Percentiles rank a stretch among this genome's conserved stretches.
These are phyloP conservation scores for Pelosia muscerda DNA, from an alignment of 2,888 invertebrate genomes.

Conservation along the genomic window DNA sequence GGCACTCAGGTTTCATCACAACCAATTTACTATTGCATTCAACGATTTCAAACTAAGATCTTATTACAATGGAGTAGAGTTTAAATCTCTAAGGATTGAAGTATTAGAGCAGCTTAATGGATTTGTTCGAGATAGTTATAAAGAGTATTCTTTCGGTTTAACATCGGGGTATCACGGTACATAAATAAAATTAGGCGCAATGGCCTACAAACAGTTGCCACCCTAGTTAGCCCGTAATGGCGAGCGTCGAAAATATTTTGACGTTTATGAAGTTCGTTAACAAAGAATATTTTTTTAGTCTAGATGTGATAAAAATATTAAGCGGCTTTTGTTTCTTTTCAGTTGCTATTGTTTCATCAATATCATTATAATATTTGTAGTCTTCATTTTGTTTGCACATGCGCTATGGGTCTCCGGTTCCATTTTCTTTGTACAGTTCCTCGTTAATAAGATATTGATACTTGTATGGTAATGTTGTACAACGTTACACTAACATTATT, in stretches of 20 bases:
- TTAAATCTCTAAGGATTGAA: not conserved
- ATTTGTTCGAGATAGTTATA: conserved; percentile 39
- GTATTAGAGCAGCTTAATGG: not conserved
- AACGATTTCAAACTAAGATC: not conserved
- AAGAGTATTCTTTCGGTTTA: conserved; percentile 61
- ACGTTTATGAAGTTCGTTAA: conserved; percentile 68
- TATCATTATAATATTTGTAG: too few species aligned
- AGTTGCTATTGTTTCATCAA: not conserved
- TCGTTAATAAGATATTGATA: not conserved
- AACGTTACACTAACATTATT: too few species aligned
- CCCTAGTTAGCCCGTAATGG: conserved; percentile 78
- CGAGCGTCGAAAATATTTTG: conserved; percentile 80
- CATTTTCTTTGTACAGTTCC: too few species aligned
- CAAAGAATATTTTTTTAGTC: conserved; percentile 30
- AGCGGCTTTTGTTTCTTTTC: too few species aligned
- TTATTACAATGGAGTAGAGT: not conserved
- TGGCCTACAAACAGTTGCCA: conserved; percentile 71
- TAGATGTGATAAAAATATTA: conserved; percentile 33
- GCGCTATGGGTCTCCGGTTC: too few species aligned
- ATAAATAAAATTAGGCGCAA: conserved; percentile 82
- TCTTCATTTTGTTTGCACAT: too few species aligned
- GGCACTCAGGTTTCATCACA: conserved; percentile 46
- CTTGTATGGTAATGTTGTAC: too few species aligned
- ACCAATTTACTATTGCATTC: conserved; percentile 5
- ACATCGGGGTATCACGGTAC: conserved; percentile 74